These are phyloP conservation scores for Camponotus fellah DNA, from an alignment of 2,888 invertebrate genomes.

Conservation along the genomic window DNA sequence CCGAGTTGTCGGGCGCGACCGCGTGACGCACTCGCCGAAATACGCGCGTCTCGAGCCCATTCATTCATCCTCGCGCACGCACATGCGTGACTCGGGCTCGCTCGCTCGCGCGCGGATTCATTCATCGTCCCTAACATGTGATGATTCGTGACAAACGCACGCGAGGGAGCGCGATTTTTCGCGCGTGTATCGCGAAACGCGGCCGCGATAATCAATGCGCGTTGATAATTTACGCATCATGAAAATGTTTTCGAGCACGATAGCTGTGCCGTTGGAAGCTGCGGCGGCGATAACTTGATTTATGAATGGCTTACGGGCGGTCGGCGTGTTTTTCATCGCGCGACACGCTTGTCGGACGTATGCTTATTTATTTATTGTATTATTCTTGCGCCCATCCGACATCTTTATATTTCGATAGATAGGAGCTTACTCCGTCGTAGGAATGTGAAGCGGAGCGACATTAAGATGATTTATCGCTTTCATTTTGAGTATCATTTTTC, in stretches of 20 bases:
- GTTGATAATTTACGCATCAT: slow-evolving; percentile 25
- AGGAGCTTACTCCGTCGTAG: neutral
- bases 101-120: slow-evolving; percentile 4
- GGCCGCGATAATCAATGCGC: slow-evolving; percentile 18
- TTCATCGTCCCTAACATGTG: slow-evolving; percentile 24
- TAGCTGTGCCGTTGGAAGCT: slow-evolving; percentile 17
- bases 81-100: neutral
- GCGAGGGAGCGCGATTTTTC: neutral
- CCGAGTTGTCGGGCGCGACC: slow-evolving; percentile 16
- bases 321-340: slow-evolving; percentile 9
- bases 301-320: slow-evolving; percentile 22
- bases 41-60: slow-evolving; percentile 39
- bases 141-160: neutral
- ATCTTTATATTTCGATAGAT: slow-evolving; percentile 20
- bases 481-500: slow-evolving; percentile 18
- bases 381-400: neutral
- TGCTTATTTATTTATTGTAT: slow-evolving; percentile 43
- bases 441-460: slow-evolving; percentile 27
- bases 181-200: neutral
- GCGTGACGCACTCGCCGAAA: slow-evolving; percentile 50
- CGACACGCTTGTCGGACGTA: neutral
- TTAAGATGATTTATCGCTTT: slow-evolving; percentile 41
- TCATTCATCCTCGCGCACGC: slow-evolving; percentile 30
- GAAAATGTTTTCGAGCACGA: slow-evolving; percentile 6
- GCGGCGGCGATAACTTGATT: slow-evolving; percentile 47